Evolutionary conservation across 2,888 invertebrate species (phyloP), one percentile per base, ranked within the genome.

Genomic region (Pterostichus niger): DNA sequence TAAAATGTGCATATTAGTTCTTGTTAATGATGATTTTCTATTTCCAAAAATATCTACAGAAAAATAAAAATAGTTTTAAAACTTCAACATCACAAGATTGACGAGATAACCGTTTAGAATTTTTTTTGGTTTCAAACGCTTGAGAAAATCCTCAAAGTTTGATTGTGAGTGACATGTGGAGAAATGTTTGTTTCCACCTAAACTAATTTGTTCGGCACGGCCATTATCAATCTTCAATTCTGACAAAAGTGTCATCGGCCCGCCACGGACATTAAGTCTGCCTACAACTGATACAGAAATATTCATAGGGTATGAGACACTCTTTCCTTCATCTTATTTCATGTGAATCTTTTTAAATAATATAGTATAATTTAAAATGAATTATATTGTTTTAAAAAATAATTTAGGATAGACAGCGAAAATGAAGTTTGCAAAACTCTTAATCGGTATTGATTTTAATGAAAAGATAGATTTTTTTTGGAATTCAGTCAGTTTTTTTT

Each of bases 121-220:
- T 40, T 15, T 44, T 71, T 71, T 71, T n/a, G 6, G 44, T 71
- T 40, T 44, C 44, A 56, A 56, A 56, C 17, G 56, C 15, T 56
- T 10, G 24, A 17, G 13, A 56, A 56, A 15, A 56, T 56, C 13
- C 13, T 1, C n/a, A 56, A 35, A 15, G 15, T 71, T 71, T 71
- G 17, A 71, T 71, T 71, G 10, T 40, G 15, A 17, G 44, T 71
- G 68, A 71, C 68, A 71, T 44, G 68, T 64, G 35, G 35, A 71
- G 44, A 71, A 71, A 71, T 71, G 9, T 40, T 71, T 71, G 68
- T 71, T 44, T 71, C 68, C 40, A 44, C 68, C 68, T 71, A 71
- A 44, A 71, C 68, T 71, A 71, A 71, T 71, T 71, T 71, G 68
- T 71, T 71, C 44, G 68, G 44, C 68, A 17, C 17, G 68, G 44